Conservation (phyloP, 2,113 vertebrate genomes). For the Vulpes lagopus region DNA sequence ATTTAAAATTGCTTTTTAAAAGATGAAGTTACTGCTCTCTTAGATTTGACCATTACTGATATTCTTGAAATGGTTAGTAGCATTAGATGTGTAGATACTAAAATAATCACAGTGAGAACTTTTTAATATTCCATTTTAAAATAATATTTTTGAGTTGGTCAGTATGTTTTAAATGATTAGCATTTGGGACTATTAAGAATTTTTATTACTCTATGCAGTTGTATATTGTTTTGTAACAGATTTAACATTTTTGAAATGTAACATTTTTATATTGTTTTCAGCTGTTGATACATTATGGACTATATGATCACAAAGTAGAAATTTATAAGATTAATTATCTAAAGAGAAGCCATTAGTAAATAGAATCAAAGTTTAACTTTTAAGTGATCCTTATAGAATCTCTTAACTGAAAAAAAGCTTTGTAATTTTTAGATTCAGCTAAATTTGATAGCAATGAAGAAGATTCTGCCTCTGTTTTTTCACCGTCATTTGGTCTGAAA, state of each 20-base stretch:
- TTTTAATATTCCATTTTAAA: constrained; percentile 46
- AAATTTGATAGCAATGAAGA: constrained; percentile 96
- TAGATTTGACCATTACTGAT: constrained; percentile 51
- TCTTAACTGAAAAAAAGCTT: constrained; percentile 71
- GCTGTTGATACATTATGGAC: constrained; percentile 64
- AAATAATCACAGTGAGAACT: background rate
- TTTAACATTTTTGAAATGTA: constrained; percentile 63
- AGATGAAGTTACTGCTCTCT: background rate
- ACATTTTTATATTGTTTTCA: constrained; percentile 58
- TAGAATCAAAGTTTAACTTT: constrained; percentile 61
- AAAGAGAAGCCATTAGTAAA: constrained; percentile 69
- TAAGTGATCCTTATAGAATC: constrained; percentile 54
- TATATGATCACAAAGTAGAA: constrained; percentile 67
- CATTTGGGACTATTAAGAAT: constrained; percentile 17
- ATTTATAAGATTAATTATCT: constrained; percentile 56
- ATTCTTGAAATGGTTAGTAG: constrained; percentile 42
- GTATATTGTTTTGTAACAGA: constrained; percentile 38
- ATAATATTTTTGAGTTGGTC: constrained; percentile 11
- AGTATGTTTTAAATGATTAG: constrained; percentile 52
- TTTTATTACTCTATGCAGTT: constrained; percentile 53
- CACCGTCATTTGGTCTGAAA: constrained; percentile 93
- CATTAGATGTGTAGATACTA: background rate
- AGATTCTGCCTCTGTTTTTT: constrained; percentile 89
- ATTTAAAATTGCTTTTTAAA: constrained; percentile 49
- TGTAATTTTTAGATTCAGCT: constrained; percentile 89